Percentiles rank a stretch among this genome's conserved stretches.
phyloP scores from a whole-genome alignment of 2,888 invertebrate species.

The Oithona nana region DNA sequence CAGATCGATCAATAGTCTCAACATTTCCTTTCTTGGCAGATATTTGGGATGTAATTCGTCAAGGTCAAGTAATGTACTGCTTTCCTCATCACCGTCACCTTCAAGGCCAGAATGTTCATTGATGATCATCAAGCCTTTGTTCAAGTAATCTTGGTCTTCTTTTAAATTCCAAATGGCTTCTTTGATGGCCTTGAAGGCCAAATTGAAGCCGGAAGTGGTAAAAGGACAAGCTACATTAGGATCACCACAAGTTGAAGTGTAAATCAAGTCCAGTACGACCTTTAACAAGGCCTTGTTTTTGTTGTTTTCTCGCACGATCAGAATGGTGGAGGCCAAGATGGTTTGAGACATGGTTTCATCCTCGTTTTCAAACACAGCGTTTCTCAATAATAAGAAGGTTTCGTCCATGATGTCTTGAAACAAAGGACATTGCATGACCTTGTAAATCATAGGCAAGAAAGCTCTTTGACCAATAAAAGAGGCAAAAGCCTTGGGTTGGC shows the following conservation, averaged over 20 bases:
- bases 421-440: neutral
- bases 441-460: neutral
- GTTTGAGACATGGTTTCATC: slow-evolving; percentile 20
- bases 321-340: neutral
- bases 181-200: slow-evolving; percentile 53
- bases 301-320: neutral
- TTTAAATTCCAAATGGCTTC: slow-evolving; percentile 19
- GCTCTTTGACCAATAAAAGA: neutral
- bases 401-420: neutral
- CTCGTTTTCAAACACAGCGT: slow-evolving; percentile 34
- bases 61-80: neutral
- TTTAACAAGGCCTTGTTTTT: neutral
- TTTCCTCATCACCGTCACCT: neutral
- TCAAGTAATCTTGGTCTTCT: slow-evolving; percentile 22
- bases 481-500: slow-evolving; percentile 28
- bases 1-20: neutral
- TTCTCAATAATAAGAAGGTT: slow-evolving; percentile 38
- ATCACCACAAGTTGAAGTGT: neutral
- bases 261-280: neutral
- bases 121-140: slow-evolving; percentile 26
- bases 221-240: slow-evolving; percentile 28
- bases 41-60: slow-evolving; percentile 6
- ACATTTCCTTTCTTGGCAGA: slow-evolving; percentile 13
- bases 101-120: neutral
- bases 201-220: slow-evolving; percentile 58